Base-by-base conservation (phyloP, 2,113 vertebrate species). In the Uropsilus gracilis region DNA sequence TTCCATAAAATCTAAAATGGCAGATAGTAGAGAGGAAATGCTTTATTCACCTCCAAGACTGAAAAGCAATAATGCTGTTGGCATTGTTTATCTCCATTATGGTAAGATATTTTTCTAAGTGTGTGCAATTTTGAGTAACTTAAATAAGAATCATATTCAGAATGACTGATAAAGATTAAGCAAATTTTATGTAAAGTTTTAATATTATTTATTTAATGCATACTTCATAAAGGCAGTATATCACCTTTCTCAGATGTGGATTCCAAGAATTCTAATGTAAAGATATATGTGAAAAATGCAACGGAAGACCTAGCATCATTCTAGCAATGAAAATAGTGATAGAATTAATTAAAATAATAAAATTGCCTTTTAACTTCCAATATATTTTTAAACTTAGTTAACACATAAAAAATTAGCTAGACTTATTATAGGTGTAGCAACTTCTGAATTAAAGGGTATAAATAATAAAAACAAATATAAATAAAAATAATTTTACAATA, bases 291-390 rank as follows among this genome's bases (percentile, higher is more conserved):
- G 11, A 42, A 20, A 59, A 86, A 78, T 80, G 61, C 32, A 92
- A 34, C 20, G 73, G 18, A 90, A 78, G 11, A 66, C 20, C 22
- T 55, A 42, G 6, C 50, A 71, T 92, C 34, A 80, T 86, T 82
- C 55, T 50, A 42, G 44, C 12, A 73, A 30, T 28, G 17, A 78
- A 42, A 94, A 81, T 34, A 42, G 3, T 10, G 82, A 85, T 50
- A 73, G 50, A 13, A 12, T 77, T 53, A 6, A 76, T 4, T 88
- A 28, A 84, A 94, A 90, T 83, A 37, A 72, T 37, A 72, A 94
- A 96, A 92, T 90, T 82, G 75, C n/a, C 87, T 61, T 96, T 94
- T 95, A 96, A 93, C 37, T 37, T 97, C 28, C 68, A 90, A 69
- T 95, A 57, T 69, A 87, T 83, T 91, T 97, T 93, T 77, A 88